These are phyloP conservation scores for Drosophila watanabei DNA, from an alignment of 1,140 invertebrate genomes.

Conservation along the genomic window DNA sequence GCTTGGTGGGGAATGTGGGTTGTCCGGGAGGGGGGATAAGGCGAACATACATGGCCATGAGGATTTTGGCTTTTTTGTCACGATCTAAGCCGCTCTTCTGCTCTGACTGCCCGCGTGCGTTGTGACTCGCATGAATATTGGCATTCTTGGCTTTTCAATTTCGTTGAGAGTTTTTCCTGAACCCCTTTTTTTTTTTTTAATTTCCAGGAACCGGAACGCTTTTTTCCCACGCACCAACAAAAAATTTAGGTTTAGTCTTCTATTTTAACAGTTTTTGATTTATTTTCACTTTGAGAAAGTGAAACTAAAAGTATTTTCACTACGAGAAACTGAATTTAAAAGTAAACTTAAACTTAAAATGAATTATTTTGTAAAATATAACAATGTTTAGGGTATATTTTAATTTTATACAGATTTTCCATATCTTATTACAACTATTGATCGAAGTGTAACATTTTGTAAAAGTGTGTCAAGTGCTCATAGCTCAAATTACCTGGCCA, in stretches of 20 bases:
- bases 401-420: background rate
- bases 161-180: conserved; percentile 18
- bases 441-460: conserved; percentile 23
- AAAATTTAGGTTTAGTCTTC: background rate
- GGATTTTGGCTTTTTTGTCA: conserved; percentile 75
- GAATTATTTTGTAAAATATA: background rate
- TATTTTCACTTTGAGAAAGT: too few relatives aligned
- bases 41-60: conserved; percentile 4
- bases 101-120: conserved; percentile 40
- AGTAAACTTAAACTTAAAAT: background rate
- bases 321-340: background rate
- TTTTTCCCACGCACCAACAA: background rate
- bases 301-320: background rate
- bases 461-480: conserved; percentile 44
- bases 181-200: conserved; percentile 10
- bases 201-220: background rate
- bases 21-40: background rate
- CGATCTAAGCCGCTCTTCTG: conserved; percentile 68
- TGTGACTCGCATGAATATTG: conserved; percentile 74
- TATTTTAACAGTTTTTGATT: background rate
- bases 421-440: background rate
- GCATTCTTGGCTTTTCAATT: conserved; percentile 66
- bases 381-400: background rate
- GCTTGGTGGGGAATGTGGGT: background rate
- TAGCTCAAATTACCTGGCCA: conserved; percentile 77